phyloP scores from a whole-genome alignment of 35 echinoderm and acorn worm genomes.

The Nesometra sesokonis region DNA sequence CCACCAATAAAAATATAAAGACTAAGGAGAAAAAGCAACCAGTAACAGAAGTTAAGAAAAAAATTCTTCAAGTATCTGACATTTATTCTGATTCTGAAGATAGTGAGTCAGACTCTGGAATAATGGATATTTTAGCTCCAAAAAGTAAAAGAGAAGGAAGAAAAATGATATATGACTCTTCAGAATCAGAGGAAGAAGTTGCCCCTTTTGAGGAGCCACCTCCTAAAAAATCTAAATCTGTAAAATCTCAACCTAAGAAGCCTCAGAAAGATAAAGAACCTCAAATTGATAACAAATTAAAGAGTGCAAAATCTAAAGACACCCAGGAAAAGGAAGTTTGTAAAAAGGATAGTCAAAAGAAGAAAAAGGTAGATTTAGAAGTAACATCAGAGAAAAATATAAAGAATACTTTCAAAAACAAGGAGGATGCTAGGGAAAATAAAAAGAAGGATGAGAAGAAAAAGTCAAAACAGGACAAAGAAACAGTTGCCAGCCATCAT shows the following conservation, averaged over 20 bases:
- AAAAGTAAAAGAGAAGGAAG: conserved; percentile 4
- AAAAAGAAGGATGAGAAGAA: conserved; percentile 9
- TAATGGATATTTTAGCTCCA: background rate
- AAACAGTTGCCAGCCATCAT: background rate
- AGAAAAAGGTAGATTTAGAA: conserved; percentile 18
- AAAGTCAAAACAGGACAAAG: background rate
- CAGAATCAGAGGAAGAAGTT: conserved; percentile 8
- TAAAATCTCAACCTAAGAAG: conserved; percentile 6
- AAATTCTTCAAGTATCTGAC: background rate
- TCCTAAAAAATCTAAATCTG: background rate
- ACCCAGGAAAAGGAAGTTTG: conserved; percentile 30
- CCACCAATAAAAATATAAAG: conserved; percentile 4
- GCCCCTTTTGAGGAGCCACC: background rate
- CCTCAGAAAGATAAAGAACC: conserved; percentile 19
- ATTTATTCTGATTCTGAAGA: background rate
- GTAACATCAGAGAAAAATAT: background rate
- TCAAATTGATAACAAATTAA: conserved; percentile 17
- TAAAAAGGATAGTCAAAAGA: conserved; percentile 21
- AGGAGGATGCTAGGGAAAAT: background rate
- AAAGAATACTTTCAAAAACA: background rate
- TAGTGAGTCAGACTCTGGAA: background rate
- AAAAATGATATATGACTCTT: conserved; percentile 6
- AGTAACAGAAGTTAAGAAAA: conserved; percentile 12
- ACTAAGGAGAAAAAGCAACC: conserved; percentile 5
- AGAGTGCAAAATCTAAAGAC: conserved; percentile 34